Evolutionary conservation across 2,113 vertebrate species (phyloP), one percentile per base, ranked within the genome.

Genomic region (Neomonachus schauinslandi): DNA sequence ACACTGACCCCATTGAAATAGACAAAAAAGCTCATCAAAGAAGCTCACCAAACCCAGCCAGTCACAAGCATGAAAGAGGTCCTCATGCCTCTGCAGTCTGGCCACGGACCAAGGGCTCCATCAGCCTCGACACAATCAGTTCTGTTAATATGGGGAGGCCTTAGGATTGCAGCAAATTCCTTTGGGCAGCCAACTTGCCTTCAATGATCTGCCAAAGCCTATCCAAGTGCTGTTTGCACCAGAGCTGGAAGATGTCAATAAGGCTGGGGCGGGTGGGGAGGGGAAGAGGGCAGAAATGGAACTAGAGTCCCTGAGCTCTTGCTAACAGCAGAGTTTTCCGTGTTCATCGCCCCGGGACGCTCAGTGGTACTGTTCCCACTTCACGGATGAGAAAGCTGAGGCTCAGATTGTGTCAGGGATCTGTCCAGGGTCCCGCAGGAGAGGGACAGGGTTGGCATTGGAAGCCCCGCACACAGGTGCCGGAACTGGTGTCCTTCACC

Each of bases 21-120:
- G 57, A 95, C 92, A 94, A 96, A 97, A 96, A 82, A 46, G 65
- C 93, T 89, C 94, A 80, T 92, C 94, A 93, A 79, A 95, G 95
- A 69, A 69, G 74, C 51, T 93, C 77, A 81, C 89, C 71, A 79
- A 84, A 11, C 65, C 89, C 80, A 36, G 86, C 7, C 97, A 94
- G 65, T 96, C 95, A 96, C 57, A 59, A 76, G 96, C 89, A 46
- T 79, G 81, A 97, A 84, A 79, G 94, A 84, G 61, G 96, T 61
- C 76, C 82, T 53, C 91, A 11, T 22, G 93, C 77, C 83, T 90
- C 65, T 0, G 42, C 85, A 1, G 53, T n/a, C 94, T 95, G 96
- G 91, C 85, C n/a, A 18, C 15, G 31, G 39, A 83, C 95, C 97
- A 97, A 82, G 69, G 94, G 33, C 89, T 51, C 91, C 71, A 31